Evolutionary conservation across 2,113 vertebrate genomes (phyloP), one percentile per base, ranked within the genome.

Genomic region (Tragelaphus strepsiceros): DNA sequence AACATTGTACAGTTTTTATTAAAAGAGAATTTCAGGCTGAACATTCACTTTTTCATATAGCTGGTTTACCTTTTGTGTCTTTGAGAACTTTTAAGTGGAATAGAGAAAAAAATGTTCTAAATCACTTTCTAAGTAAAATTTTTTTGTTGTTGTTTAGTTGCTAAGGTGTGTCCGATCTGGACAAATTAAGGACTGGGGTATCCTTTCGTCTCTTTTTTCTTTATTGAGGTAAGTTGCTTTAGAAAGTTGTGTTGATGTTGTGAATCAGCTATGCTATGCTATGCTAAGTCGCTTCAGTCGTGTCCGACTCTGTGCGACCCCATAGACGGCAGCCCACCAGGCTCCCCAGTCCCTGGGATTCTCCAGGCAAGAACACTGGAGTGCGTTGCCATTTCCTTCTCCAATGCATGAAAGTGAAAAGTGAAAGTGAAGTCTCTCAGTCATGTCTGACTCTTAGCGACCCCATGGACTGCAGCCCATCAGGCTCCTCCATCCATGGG

Each of bases 1-100:
- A 97, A 77, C 19, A 96, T 91, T 84, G 53, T 53, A 80, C 6
- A 90, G 54, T 81, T 97, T 97, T 94, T 97, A 81, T 92, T 96
- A 86, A 97, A 94, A 88, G 80, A 93, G 51, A 92, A 77, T 97
- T 88, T 62, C 1, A 96, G 62, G 30, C 15, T 46, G 19, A 97
- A 77, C 6, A 84, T 74, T 35, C 16, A 6, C 32, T n/a, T 93
- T 91, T 98, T 88, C 78, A 96, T 46, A 59, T 11, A 81, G 16
- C 30, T 83, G 51, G 4, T 62, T 97, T 92, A 53, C 28, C 15
- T 77, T 93, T 81, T 61, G 11, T 67, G 14, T 53, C 67, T 95
- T 32, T 84, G 46, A 51, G 24, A 43, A 90, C 21, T 90, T 90
- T 96, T 88, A 24, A 43, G 19, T 62, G 49, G 67, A 62, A 67